Conservation (phyloP, 2,113 vertebrate species). For the Cisticola juncidis region DNA sequence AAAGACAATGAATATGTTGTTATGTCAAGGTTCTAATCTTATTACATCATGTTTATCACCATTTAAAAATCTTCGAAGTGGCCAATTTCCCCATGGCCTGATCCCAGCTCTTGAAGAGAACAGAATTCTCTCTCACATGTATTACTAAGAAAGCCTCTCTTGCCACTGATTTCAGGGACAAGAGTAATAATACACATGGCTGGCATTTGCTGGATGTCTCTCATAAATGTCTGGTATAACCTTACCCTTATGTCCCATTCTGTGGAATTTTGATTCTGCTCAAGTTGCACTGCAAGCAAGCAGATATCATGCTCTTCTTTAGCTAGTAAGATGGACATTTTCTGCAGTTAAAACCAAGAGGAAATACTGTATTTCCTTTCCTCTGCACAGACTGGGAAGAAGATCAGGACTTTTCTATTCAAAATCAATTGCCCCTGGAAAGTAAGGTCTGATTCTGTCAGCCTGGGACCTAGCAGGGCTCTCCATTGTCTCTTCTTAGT, state of each 20-base stretch:
- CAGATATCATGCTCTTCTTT: background rate
- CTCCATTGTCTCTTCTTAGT: background rate
- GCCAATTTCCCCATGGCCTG: background rate
- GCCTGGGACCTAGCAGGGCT: background rate
- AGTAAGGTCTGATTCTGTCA: background rate
- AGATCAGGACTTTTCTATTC: background rate
- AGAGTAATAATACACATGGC: background rate
- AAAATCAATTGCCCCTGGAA: conserved; percentile 8
- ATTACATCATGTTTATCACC: background rate
- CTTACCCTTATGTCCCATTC: background rate
- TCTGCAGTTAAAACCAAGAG: background rate
- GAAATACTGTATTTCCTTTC: background rate
- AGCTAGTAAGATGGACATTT: background rate
- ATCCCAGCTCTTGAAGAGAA: background rate
- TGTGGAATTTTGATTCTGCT: background rate
- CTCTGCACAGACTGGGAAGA: background rate
- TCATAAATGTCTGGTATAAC: background rate
- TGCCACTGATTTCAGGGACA: background rate
- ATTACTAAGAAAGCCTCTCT: background rate
- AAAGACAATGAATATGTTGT: background rate
- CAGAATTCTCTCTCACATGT: background rate
- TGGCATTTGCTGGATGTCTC: background rate
- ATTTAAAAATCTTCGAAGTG: background rate
- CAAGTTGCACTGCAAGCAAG: background rate
- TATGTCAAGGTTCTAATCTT: background rate